phyloP scores from a whole-genome alignment of 1,140 invertebrate species.

The Drosophila mojavensis region DNA sequence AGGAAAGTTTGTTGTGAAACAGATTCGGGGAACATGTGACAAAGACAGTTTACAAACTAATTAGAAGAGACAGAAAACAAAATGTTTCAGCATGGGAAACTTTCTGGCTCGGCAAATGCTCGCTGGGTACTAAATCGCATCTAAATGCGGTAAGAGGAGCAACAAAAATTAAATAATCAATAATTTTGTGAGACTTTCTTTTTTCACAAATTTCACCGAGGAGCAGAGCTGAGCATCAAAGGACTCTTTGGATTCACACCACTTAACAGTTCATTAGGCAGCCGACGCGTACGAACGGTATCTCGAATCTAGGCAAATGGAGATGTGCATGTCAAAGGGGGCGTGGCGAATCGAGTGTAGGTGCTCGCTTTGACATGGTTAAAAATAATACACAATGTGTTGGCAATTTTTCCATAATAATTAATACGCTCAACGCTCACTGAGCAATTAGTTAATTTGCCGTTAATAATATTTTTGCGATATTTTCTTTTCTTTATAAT shows the following conservation, averaged over 20 bases:
- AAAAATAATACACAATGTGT: constrained; percentile 67
- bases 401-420: constrained; percentile 42
- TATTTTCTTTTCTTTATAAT: neutral
- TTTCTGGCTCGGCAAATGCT: neutral
- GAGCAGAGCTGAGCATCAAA: constrained; percentile 55
- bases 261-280: constrained; percentile 76
- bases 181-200: constrained; percentile 50
- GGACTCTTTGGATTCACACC: constrained; percentile 71
- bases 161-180: constrained; percentile 42
- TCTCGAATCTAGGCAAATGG: constrained; percentile 44
- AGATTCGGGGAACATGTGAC: neutral
- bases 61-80: constrained; percentile 25
- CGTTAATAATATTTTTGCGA: constrained; percentile 66
- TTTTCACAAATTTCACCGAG: constrained; percentile 6
- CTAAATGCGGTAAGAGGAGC: no score
- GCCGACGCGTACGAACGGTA: constrained; percentile 40
- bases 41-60: constrained; percentile 30
- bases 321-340: neutral
- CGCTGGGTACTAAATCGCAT: constrained; percentile 4
- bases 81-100: neutral
- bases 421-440: constrained; percentile 59
- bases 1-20: constrained; percentile 5
- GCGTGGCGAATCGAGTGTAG: neutral
- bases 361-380: constrained; percentile 67
- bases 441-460: constrained; percentile 78